phyloP scores from a whole-genome alignment of 2,797 vertebrate species.

The Enteromius trimaculatus region DNA sequence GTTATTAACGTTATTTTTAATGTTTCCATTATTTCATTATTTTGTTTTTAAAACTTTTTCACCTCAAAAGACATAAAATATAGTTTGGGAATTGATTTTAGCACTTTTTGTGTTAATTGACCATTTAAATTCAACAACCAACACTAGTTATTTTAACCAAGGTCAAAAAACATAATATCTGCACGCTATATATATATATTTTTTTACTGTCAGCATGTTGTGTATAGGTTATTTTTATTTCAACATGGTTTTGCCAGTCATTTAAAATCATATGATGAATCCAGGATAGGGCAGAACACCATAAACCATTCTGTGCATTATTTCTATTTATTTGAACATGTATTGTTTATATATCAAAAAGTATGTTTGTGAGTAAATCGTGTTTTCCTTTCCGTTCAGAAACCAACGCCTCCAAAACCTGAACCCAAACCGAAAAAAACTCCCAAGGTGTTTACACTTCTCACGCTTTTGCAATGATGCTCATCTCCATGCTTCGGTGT shows the following conservation, averaged over 20 bases:
- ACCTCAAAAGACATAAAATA: not conserved
- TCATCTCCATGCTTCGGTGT: not conserved
- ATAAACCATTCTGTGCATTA: not conserved
- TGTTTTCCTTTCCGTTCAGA: constrained; percentile 66
- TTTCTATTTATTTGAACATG: not conserved
- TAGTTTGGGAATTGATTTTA: not conserved
- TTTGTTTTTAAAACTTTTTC: not conserved
- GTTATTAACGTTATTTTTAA: not conserved
- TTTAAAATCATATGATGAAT: not conserved
- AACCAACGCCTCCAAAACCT: constrained; percentile 76
- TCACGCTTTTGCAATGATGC: not conserved
- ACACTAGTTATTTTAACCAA: not conserved
- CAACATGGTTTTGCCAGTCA: not conserved
- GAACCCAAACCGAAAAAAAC: constrained; percentile 83
- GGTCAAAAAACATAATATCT: not conserved
- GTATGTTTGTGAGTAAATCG: not conserved
- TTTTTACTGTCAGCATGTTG: not conserved
- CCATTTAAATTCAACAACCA: not conserved
- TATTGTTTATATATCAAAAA: not conserved
- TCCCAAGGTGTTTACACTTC: constrained; percentile 73
- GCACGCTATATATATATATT: not conserved
- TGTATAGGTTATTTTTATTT: not conserved
- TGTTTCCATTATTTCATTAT: not conserved
- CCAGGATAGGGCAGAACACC: not conserved
- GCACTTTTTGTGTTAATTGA: not conserved